Conservation (phyloP, 2,888 invertebrate genomes). For the Caenorhabditis sp. region DNA sequence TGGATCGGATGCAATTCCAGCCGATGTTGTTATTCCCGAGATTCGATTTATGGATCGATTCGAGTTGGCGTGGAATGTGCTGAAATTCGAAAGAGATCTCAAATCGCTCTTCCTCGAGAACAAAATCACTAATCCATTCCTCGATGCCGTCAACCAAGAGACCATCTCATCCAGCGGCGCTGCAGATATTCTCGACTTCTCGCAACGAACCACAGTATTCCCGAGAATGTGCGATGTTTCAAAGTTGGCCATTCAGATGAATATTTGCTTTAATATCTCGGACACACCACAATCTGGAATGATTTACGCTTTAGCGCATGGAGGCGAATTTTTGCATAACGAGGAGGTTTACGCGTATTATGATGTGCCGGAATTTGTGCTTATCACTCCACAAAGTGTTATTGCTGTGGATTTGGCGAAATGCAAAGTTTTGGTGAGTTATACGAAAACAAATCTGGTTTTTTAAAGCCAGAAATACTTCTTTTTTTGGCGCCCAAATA, state of each 20-base stretch:
- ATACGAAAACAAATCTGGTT: not conserved
- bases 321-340: slow-evolving; percentile 49
- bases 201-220: slow-evolving; percentile 45
- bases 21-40: slow-evolving; percentile 17
- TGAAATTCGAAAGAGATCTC: slow-evolving; percentile 50
- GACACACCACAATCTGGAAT: slow-evolving; percentile 40
- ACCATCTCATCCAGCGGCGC: slow-evolving; percentile 17
- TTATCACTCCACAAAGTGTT: slow-evolving; percentile 39
- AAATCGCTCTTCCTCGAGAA: slow-evolving; percentile 50
- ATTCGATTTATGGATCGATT: slow-evolving; percentile 48
- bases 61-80: slow-evolving; percentile 46
- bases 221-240: slow-evolving; percentile 44
- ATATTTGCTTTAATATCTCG: slow-evolving; percentile 47
- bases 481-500: too few relatives aligned
- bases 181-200: slow-evolving; percentile 32
- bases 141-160: slow-evolving; percentile 32
- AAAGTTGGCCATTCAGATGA: slow-evolving; percentile 36
- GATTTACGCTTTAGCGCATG: slow-evolving; percentile 51
- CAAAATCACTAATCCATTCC: slow-evolving; percentile 45
- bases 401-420: slow-evolving; percentile 45
- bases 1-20: slow-evolving; percentile 11
- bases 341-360: slow-evolving; percentile 52
- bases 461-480: not conserved
- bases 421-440: slow-evolving; percentile 56
- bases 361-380: slow-evolving; percentile 44